Evolutionary conservation across 2,797 vertebrate species (phyloP).

Genomic region (Acanthiza pusilla): DNA sequence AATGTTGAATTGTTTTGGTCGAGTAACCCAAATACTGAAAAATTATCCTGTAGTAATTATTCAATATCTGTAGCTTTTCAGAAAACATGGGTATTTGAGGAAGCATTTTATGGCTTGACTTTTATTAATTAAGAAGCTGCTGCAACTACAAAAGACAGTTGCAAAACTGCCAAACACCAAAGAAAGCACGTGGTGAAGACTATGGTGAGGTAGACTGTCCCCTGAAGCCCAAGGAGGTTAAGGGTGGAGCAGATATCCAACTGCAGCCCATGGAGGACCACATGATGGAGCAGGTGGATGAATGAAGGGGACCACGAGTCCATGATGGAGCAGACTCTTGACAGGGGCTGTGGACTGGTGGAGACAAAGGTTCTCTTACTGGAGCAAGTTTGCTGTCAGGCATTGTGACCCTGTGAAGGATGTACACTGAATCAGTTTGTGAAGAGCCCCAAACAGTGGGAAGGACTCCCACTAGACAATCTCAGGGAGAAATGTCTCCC

Average conservation of each 20-base stretch:
- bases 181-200: neutral
- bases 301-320: neutral
- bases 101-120: neutral
- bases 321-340: fast-evolving
- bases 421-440: fast-evolving
- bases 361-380: neutral
- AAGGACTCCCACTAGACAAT: neutral
- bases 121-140: neutral
- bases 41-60: neutral
- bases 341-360: neutral
- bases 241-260: fast-evolving
- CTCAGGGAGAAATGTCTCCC: neutral
- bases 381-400: neutral
- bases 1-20: neutral
- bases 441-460: neutral
- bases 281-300: fast-evolving
- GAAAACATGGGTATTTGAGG: neutral
- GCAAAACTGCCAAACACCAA: neutral
- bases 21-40: neutral
- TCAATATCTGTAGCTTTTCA: neutral
- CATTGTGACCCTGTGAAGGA: neutral
- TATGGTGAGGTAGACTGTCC: neutral
- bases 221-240: fast-evolving
- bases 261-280: neutral
- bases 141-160: neutral